Conservation (phyloP, 1,140 invertebrate species). For the Ptiloglossa arizonensis region DNA sequence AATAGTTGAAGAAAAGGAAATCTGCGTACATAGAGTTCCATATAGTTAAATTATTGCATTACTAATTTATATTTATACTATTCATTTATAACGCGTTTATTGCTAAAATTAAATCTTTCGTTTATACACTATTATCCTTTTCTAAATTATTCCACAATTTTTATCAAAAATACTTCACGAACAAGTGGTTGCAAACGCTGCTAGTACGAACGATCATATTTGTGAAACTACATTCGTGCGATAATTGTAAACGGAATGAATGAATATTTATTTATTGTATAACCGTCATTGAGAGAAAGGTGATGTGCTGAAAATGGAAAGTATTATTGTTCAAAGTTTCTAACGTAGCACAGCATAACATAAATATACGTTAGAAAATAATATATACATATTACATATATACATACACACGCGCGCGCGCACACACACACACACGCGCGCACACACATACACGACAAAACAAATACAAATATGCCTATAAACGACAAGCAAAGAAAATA, state of each 20-base stretch:
- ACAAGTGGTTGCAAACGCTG: conserved; percentile 13
- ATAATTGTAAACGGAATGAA: conserved; percentile 28
- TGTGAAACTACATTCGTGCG: conserved; percentile 18
- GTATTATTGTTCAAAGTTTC: conserved; percentile 66
- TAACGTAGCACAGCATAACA: conserved; percentile 56
- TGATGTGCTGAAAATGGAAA: conserved; percentile 62
- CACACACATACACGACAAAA: too few species aligned
- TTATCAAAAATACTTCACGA: conserved; percentile 11
- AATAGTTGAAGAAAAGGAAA: conserved; percentile 27
- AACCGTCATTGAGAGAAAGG: conserved; percentile 27
- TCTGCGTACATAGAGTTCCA: background rate
- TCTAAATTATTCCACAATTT: conserved; percentile 15
- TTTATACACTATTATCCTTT: conserved; percentile 21
- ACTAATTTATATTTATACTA: conserved; percentile 33
- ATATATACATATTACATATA: conserved; percentile 47
- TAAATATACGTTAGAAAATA: conserved; percentile 55
- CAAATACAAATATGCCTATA: conserved; percentile 40
- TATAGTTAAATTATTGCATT: conserved; percentile 29
- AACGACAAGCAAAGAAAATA: conserved; percentile 52
- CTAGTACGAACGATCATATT: conserved; percentile 9
- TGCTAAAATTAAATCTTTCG: background rate
- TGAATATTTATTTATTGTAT: conserved; percentile 58
- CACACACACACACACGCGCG: too few species aligned
- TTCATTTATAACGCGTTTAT: conserved; percentile 4
- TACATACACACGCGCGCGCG: conserved; percentile 21